Evolutionary conservation across 2,888 invertebrate species (phyloP), one percentile per base, ranked within the genome.

Genomic region (Drosophila neutralis): DNA sequence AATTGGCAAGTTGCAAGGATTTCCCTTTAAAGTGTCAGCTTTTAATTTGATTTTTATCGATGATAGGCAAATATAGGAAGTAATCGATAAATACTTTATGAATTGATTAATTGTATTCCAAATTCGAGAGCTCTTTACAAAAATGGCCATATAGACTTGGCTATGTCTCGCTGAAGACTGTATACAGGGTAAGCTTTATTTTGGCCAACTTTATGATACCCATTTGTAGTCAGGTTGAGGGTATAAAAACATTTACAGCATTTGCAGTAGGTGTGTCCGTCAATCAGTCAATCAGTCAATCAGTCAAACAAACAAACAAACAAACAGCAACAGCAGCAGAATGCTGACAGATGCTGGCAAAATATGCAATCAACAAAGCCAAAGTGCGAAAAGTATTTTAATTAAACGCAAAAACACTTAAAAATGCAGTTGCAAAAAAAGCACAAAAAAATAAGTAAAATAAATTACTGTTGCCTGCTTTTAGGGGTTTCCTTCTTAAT

Each of bases 361-460:
- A 76, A 69, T 74, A 72, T 71, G 70, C 76, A 76, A 82, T 69
- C 71, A 79, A 66, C 73, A 75, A 62, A 69, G 70, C 57, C 51
- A 78, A 83, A 88, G 72, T 76, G 69, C 58, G 62, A 76, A 71
- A 86, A 80, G 76, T 89, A 80, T 83, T 90, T 86, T 89, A 80
- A 89, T 90, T 89, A 90, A 90, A 90, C 77, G 78, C 66, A 84
- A 73, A 78, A 75, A 74, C 77, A 60, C 68, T 68, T 68, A 54
- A 82, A 80, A 76, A 69, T 69, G 58, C 68, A 54, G 42, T 33
- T 45, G 48, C 18, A 29, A 15, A 45, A 24, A 42, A 24, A 45
- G 45, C 45, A 15, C 24, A 36, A 45, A 42, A 42, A 21, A 40
- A 29, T 27, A 10, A n/a, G n/a, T 10, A 11, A 29, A 53, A 63